Evolutionary conservation across 2,888 invertebrate genomes (phyloP), one percentile per base, ranked within the genome.

Genomic region (Phortica okadai): DNA sequence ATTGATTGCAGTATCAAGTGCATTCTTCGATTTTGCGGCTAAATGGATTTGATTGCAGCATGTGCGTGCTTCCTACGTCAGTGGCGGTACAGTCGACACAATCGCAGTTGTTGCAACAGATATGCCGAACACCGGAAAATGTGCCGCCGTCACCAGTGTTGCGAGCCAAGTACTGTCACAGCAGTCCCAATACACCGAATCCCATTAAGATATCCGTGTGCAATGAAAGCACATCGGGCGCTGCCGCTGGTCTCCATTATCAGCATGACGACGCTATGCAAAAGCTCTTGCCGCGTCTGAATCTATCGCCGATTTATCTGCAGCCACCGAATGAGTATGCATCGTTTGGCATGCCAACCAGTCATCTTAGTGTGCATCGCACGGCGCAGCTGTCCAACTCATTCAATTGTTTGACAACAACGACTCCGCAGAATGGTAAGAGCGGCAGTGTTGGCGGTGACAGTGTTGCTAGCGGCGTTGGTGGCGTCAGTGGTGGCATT

Each of bases 11-110:
- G 92, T 93, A 93, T 84, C 91, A 92, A 74, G 92, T 93, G 3
- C 94, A 94, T 89, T 92, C 93, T 50, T 92, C 93, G 58, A 93
- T 94, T 74, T 89, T 94, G 62, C 92, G 92, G 72, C 88, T 94
- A 73, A 92, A 93, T 83, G 93, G 93, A 41, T 92, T 93, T 74
- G 93, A 93, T 77, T 92, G 90, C 81, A 90, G 90, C 79, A 90
- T 94, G 82, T 93, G 93, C 83, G 94, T 93, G 11, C 80, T 77
- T 6, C 41, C 78, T 42, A 41, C 50, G 10, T 7, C 93, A 81
- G 79, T 54, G n/a, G 76, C 21, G 72, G 58, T 72, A 79, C 79
- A 74, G 79, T 3, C 50, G 6, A 50, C 50, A 2, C 33, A 33
- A 33, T 14, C 10, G 44, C 69, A 33, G 72, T 16, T 16, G 11